These are phyloP conservation scores for Crossocerus cetratus DNA, from an alignment of 2,888 invertebrate species.

Conservation along the genomic window DNA sequence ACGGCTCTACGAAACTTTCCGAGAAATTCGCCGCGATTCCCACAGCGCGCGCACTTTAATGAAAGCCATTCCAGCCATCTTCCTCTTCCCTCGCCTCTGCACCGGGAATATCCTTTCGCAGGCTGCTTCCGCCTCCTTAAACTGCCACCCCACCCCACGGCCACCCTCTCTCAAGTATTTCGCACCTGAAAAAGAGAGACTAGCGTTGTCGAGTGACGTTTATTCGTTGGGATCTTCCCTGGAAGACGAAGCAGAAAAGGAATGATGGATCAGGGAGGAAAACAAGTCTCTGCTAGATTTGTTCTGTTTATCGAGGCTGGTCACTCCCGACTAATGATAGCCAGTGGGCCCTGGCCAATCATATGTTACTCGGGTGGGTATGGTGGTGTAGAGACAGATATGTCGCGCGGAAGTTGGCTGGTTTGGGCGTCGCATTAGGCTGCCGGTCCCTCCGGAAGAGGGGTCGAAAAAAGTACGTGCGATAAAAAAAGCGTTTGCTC, in stretches of 20 bases:
- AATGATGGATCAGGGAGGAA: too few relatives aligned
- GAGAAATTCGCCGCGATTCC: conserved; percentile 31
- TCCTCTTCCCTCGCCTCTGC: conserved; percentile 4
- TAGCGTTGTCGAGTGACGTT: too few relatives aligned
- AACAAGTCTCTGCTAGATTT: too few relatives aligned
- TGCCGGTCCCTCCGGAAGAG: not conserved
- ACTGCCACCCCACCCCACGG: not conserved
- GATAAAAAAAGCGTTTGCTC: conserved; percentile 24
- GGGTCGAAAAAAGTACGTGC: conserved; percentile 11
- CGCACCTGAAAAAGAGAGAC: conserved; percentile 2
- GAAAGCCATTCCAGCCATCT: conserved; percentile 57
- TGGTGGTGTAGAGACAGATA: too few relatives aligned
- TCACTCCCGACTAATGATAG: too few relatives aligned
- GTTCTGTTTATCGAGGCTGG: too few relatives aligned
- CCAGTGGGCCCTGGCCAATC: too few relatives aligned
- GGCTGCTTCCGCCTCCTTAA: conserved; percentile 38
- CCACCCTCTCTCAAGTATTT: not conserved
- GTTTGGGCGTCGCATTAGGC: not conserved
- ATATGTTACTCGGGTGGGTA: too few relatives aligned
- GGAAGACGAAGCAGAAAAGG: too few relatives aligned
- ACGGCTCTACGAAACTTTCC: conserved; percentile 35
- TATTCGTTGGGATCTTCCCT: too few relatives aligned
- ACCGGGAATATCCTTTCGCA: conserved; percentile 17
- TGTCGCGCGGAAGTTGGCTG: not conserved
- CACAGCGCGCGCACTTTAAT: conserved; percentile 41